A percentile compares a stretch with the other conserved stretches of the same genome.
Evolutionary conservation across 2,797 vertebrate species (phyloP).

Genomic region (Myripristis murdjan): DNA sequence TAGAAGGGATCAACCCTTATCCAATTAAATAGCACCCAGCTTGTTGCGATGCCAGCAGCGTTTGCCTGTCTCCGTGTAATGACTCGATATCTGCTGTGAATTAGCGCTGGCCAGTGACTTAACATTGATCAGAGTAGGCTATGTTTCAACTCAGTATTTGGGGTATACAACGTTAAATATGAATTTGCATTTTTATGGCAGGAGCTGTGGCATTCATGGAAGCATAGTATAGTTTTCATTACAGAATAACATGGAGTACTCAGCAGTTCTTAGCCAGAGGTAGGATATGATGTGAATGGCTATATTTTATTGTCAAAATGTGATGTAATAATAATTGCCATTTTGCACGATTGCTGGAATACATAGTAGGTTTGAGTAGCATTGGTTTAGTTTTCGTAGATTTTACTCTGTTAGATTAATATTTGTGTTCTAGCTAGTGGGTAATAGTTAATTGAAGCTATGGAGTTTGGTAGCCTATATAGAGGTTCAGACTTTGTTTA

Average conservation of each 20-base stretch:
- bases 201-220: slow-evolving; percentile 9
- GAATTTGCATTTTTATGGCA: background rate
- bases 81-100: slow-evolving; percentile 38
- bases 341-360: slow-evolving; percentile 1
- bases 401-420: background rate
- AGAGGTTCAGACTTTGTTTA: slow-evolving; percentile 63
- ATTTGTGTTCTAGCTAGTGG: background rate
- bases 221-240: slow-evolving; percentile 21
- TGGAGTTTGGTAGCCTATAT: slow-evolving; percentile 48
- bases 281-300: background rate
- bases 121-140: slow-evolving; percentile 5
- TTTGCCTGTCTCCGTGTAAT: slow-evolving; percentile 48
- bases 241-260: slow-evolving; percentile 36
- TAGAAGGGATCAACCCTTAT: slow-evolving; percentile 82
- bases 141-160: background rate
- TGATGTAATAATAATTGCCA: background rate
- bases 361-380: background rate
- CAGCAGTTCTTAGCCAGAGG: slow-evolving; percentile 13
- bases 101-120: slow-evolving; percentile 11
- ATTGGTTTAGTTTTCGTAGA: background rate
- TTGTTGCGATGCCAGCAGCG: slow-evolving; percentile 63
- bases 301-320: background rate
- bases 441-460: slow-evolving; percentile 26
- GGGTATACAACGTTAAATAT: background rate
- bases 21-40: slow-evolving; percentile 79